These are phyloP conservation scores for Melanerpes aurifrons DNA, from an alignment of 2,113 vertebrate genomes.

Conservation along the genomic window DNA sequence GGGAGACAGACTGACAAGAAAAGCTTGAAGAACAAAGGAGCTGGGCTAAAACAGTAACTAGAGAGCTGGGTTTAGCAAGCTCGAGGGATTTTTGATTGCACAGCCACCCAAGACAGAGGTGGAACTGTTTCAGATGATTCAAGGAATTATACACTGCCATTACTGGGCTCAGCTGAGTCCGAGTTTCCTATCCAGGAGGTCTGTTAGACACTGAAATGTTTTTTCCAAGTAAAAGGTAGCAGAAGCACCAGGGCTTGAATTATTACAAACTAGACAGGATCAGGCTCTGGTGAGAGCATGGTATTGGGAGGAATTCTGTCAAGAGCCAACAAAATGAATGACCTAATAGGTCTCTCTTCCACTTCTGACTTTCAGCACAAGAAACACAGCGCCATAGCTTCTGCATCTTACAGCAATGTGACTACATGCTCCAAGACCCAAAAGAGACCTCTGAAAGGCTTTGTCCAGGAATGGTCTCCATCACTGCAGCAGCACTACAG, in stretches of 20 bases:
- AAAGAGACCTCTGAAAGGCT: background rate
- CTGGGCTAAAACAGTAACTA: background rate
- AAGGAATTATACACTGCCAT: background rate
- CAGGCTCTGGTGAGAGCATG: background rate
- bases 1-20: background rate
- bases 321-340: conserved; percentile 15
- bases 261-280: background rate
- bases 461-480: background rate
- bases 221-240: conserved; percentile 37
- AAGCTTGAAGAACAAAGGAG: background rate
- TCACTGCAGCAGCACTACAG: background rate
- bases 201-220: background rate
- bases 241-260: background rate
- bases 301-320: background rate
- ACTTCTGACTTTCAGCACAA: background rate
- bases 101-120: background rate
- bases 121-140: background rate
- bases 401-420: background rate
- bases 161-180: background rate
- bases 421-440: rapidly evolving
- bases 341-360: background rate
- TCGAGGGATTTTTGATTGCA: background rate
- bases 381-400: rapidly evolving
- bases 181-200: conserved; percentile 34
- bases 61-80: background rate